These are phyloP conservation scores for Micromys minutus DNA, from an alignment of 2,113 vertebrate species.

Conservation along the genomic window DNA sequence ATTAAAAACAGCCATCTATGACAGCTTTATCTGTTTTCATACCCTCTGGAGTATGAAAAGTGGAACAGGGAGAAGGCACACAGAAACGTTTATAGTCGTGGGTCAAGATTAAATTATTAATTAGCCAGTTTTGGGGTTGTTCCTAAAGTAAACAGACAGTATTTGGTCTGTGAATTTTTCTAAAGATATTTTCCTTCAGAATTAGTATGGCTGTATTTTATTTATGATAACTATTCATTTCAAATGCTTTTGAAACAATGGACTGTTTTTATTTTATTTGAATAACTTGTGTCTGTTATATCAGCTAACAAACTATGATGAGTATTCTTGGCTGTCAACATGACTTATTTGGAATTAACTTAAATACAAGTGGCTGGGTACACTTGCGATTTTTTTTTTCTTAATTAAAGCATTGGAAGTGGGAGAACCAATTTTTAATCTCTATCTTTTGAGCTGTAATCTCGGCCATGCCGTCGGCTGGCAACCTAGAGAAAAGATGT, in stretches of 20 bases:
- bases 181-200: not conserved
- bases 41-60: not conserved
- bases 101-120: constrained; percentile 28
- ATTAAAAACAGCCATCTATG: too few species aligned
- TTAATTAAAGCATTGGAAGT: not conserved
- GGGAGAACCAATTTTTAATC: not conserved
- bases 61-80: not conserved
- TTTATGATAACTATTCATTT: constrained; percentile 8
- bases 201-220: not conserved
- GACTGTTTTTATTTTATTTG: not conserved
- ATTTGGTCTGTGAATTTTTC: not conserved
- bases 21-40: not conserved
- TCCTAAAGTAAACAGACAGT: not conserved
- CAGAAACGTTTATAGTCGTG: not conserved
- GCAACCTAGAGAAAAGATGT: not conserved
- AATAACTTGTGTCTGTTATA: not conserved
- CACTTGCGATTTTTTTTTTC: not conserved
- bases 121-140: not conserved
- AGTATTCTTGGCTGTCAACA: not conserved
- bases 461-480: not conserved
- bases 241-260: constrained; percentile 3
- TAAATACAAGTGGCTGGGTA: not conserved
- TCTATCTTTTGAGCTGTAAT: not conserved
- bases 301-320: not conserved
- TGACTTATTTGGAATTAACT: not conserved